Percentiles rank a stretch among this genome's conserved stretches.
These are phyloP conservation scores for Cheilosia scutellata DNA, from an alignment of 2,888 invertebrate genomes.

Conservation along the genomic window DNA sequence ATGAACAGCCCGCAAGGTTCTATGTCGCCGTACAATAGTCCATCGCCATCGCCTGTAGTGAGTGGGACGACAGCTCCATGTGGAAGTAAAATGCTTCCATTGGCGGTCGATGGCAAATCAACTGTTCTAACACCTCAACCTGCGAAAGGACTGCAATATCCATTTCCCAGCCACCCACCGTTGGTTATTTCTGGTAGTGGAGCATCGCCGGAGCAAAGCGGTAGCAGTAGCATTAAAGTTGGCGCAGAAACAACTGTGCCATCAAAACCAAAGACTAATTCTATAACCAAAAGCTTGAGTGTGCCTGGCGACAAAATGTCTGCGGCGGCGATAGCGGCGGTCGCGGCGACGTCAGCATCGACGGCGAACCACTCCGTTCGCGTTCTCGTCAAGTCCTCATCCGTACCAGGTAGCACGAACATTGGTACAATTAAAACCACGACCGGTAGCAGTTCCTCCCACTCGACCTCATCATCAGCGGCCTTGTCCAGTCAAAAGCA, in stretches of 20 bases:
- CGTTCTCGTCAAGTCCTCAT: conserved; percentile 81
- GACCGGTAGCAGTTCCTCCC: conserved; percentile 81
- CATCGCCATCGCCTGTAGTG: conserved; percentile 83
- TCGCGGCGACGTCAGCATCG: conserved; percentile 48
- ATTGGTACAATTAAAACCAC: conserved; percentile 81
- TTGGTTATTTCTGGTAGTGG: conserved; percentile 83
- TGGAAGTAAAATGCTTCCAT: conserved; percentile 41
- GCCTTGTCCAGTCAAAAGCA: conserved; percentile 60
- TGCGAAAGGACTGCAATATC: conserved; percentile 88
- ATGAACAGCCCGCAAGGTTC: conserved; percentile 84
- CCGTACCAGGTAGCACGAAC: conserved; percentile 84
- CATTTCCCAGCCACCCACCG: conserved; percentile 91
- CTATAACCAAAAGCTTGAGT: conserved; percentile 82
- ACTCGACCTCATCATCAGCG: conserved; percentile 61
- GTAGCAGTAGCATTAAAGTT: conserved; percentile 70
- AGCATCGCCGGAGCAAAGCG: conserved; percentile 68
- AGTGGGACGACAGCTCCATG: conserved; percentile 58
- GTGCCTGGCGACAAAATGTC: conserved; percentile 79
- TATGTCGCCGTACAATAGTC: conserved; percentile 84
- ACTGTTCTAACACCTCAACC: conserved; percentile 75
- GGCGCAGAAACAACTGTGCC: conserved; percentile 35
- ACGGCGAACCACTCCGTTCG: conserved; percentile 68
- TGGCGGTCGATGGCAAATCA: conserved; percentile 46
- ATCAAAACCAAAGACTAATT: conserved; percentile 80
- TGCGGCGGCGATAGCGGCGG: conserved; percentile 54